Percentiles rank a stretch among this genome's conserved stretches.
Evolutionary conservation across 2,797 vertebrate genomes (phyloP).

Genomic region (Ceryle rudis): DNA sequence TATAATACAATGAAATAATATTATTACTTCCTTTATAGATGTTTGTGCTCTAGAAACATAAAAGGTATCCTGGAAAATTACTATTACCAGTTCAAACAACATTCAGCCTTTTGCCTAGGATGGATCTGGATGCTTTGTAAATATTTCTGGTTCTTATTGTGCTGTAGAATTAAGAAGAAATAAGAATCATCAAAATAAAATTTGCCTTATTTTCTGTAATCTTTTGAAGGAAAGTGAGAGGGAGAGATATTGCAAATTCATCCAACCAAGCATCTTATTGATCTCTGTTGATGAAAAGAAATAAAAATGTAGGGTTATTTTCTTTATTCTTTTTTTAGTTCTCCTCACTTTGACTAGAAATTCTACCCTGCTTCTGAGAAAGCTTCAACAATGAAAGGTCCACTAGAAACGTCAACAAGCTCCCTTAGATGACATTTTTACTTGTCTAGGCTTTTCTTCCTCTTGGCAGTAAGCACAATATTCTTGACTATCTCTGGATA

Average conservation of each 20-base stretch:
- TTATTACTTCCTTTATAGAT: not conserved
- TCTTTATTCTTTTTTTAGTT: not conserved
- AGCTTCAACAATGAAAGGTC: not conserved
- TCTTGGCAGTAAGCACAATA: not conserved
- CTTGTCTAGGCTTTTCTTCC: not conserved
- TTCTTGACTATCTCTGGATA: not conserved
- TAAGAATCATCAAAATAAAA: not conserved
- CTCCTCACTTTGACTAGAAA: not conserved
- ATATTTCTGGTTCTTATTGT: constrained; percentile 11
- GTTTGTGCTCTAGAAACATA: not conserved
- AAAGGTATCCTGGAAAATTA: not conserved
- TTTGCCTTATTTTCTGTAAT: constrained; percentile 19
- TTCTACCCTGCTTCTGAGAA: not conserved
- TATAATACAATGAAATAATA: not conserved
- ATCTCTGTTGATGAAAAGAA: not conserved
- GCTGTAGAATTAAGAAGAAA: not conserved
- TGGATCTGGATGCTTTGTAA: not conserved
- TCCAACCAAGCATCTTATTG: not conserved
- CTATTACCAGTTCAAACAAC: not conserved
- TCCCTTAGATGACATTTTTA: not conserved
- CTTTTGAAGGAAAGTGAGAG: not conserved
- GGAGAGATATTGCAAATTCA: not conserved
- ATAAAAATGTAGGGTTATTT: not conserved
- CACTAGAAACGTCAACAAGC: not conserved
- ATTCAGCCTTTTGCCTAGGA: not conserved